Evolutionary conservation across 2,888 invertebrate species (phyloP).

Genomic region (Lumbricus terrestris): DNA sequence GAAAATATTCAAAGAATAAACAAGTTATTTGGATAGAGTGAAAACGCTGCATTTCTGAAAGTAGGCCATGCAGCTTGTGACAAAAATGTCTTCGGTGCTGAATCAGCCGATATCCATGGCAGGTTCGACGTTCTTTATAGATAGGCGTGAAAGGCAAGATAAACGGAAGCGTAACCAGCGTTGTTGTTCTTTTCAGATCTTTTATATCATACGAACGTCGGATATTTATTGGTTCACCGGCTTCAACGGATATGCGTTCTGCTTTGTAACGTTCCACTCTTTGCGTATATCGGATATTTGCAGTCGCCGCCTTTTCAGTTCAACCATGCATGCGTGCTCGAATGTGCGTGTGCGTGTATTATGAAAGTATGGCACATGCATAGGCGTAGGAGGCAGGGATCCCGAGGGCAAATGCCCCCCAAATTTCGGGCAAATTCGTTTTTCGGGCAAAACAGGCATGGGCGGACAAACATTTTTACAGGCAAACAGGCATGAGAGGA

Average conservation of each 20-base stretch:
- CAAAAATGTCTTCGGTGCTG: neutral
- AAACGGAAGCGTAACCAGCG: neutral
- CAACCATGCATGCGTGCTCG: neutral
- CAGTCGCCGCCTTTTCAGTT: neutral
- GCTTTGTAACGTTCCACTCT: neutral
- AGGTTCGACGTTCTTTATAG: neutral
- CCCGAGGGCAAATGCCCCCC: too few species aligned
- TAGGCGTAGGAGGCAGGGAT: too few species aligned
- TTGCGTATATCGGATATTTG: neutral
- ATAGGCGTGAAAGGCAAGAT: neutral
- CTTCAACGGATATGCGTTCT: neutral
- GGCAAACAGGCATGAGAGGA: too few species aligned
- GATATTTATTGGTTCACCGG: neutral
- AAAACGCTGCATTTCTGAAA: too few species aligned
- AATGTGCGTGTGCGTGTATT: neutral
- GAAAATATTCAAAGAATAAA: too few species aligned
- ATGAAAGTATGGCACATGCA: too few species aligned
- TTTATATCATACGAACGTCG: neutral
- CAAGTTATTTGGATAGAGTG: too few species aligned
- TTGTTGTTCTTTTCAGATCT: neutral
- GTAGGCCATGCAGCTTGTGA: neutral
- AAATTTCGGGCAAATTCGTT: too few species aligned
- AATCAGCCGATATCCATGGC: neutral
- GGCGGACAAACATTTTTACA: too few species aligned
- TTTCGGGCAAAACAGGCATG: too few species aligned